Conservation (phyloP, 2,888 invertebrate species). For the Polydrusus cervinus region DNA sequence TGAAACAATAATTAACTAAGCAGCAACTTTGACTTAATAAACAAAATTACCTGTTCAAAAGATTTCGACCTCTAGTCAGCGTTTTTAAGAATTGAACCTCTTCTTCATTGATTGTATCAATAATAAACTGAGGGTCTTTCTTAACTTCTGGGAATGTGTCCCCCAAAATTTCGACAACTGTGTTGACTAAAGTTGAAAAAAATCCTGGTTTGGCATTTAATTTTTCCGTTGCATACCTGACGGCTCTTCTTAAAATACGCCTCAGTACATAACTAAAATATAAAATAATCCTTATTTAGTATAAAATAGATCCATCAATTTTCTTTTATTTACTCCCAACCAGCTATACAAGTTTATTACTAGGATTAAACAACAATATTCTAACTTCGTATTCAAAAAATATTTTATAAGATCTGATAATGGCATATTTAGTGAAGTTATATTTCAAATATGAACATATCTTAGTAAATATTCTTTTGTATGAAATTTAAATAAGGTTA, state of each 20-base stretch:
- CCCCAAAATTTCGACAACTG: constrained; percentile 90
- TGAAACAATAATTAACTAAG: too few relatives aligned
- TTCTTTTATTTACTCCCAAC: too few relatives aligned
- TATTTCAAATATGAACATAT: too few relatives aligned
- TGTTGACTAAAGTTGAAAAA: constrained; percentile 91
- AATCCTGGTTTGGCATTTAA: constrained; percentile 96
- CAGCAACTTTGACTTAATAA: too few relatives aligned
- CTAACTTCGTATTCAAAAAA: too few relatives aligned
- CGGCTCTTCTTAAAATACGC: constrained; percentile 94
- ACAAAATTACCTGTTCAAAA: constrained; percentile 77
- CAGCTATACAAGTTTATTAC: too few relatives aligned
- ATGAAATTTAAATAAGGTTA: too few relatives aligned
- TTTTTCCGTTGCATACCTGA: constrained; percentile 97
- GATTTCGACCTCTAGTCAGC: constrained; percentile 88
- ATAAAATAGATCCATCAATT: too few relatives aligned
- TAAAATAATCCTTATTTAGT: constrained; percentile 25
- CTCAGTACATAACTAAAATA: constrained; percentile 86
- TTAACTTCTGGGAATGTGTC: constrained; percentile 86
- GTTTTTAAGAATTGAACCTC: constrained; percentile 98
- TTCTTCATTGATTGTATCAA: constrained; percentile 97
- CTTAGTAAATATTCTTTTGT: too few relatives aligned
- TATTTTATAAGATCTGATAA: too few relatives aligned
- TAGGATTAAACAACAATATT: too few relatives aligned
- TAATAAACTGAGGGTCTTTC: constrained; percentile 92
- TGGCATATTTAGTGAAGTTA: too few relatives aligned